Evolutionary conservation across 2,113 vertebrate genomes (phyloP), one percentile per base, ranked within the genome.

Genomic region (Anseranas semipalmata): DNA sequence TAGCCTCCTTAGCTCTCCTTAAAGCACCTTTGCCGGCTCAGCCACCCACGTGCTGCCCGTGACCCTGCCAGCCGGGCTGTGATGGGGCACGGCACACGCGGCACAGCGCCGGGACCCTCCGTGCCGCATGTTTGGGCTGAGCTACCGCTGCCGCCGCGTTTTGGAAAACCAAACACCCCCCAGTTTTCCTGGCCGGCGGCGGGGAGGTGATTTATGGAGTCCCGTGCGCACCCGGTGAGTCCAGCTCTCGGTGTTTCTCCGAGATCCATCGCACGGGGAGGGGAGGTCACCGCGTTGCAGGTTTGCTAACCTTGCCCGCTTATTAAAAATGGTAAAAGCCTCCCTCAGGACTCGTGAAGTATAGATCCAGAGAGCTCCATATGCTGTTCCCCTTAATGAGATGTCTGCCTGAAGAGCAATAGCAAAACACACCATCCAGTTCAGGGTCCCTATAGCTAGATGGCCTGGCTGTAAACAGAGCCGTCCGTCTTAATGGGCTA

Each of bases 401-500:
- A 97, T 97, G 96, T 97, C 96, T 97, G 96, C 97, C 91, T 97
- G 96, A 96, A 97, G 97, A 97, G 97, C 97, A 95, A 94, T 97
- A 96, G 95, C 96, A 93, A 97, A 96, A 91, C 95, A 95, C 91
- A 94, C 91, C 96, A 97, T 96, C 97, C 94, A 95, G 92, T 93
- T 59, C 86, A 93, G 95, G 93, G 96, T 97, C 91, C 95, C 97
- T 91, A 95, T 97, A 96, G 96, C 97, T 97, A 96, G 94, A 96
- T 97, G 97, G 97, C 96, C 95, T 97, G 95, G 93, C 97, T 96
- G 93, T 97, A 98, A 98, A 98, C 97, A 97, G 96, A 97, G 97
- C 95, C 86, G 96, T 97, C 97, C 85, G 89, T 97, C 97, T 97
- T 97, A 97, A 98, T 96, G 95, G 96, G 95, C 95, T 97, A 94